Base-by-base conservation (phyloP, 2,888 invertebrate genomes). In the Acanthosepion esculentum region DNA sequence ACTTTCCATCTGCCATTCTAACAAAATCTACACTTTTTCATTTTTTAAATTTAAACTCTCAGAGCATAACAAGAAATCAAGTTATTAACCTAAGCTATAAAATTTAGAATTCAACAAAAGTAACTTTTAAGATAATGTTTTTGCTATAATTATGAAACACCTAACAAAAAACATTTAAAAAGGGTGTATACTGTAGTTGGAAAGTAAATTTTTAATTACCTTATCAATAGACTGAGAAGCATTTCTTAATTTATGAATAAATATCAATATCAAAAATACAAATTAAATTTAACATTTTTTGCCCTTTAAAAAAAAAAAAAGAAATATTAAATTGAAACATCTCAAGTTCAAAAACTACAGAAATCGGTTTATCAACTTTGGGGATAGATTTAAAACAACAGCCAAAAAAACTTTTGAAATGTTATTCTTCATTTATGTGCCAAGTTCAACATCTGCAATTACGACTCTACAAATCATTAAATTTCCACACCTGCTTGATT, bases 1-100 rank as follows among this genome's bases (percentile, higher is more conserved):
- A 55, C 33, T 59, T 94, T 29, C 41, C 64, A 94, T 94, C 94
- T 94, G 94, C 94, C 94, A 94, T 94, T 94, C 48, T 94, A 78
- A n/a, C 4, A 33, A 78, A 78, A 78, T 78, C 12, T 78, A 78
- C 15, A 78, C 18, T 78, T 78, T 78, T 78, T 78, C 78, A n/a
- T n/a, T n/a, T 78, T 23, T n/a, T 18, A 10, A 15, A n/a, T 15
- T 78, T 78, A 7, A 78, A 78, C 18, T 78, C 78, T 78, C 78
- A 78, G 78, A 78, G 78, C 78, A 78, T 78, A 78, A 78, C 78
- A 78, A n/a, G 8, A 78, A 78, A 78, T 78, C 8, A 64, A 64
- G 7, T 64, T 64, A 64, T 64, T 64, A 64, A 64, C 26, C 64
- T 8, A 64, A 64, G 26, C 8, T 23, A 26, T 64, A 64, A 64